A percentile compares a stretch with the other conserved stretches of the same genome.
Evolutionary conservation across 2,888 invertebrate species (phyloP).

Genomic region (Protonemura montana): DNA sequence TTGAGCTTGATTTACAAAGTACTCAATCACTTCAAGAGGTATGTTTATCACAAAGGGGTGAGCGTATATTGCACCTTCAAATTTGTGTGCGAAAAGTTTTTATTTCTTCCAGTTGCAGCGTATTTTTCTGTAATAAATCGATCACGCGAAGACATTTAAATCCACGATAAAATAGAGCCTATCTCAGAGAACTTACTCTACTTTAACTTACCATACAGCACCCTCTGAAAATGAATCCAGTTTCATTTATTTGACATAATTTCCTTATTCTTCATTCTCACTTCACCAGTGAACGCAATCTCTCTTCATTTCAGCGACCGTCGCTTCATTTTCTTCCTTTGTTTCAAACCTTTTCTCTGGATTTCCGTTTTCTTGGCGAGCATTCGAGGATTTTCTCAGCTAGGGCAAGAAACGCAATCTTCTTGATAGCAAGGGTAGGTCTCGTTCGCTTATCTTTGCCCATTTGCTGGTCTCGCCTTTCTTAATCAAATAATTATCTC

Average conservation of each 20-base stretch:
- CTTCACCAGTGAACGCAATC: constrained; percentile 25
- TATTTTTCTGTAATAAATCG: constrained; percentile 36
- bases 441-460: neutral
- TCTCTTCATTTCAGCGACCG: constrained; percentile 34
- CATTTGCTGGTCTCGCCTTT: constrained; percentile 21
- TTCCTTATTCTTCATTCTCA: constrained; percentile 40
- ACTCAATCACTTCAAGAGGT: neutral
- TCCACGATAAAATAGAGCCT: constrained; percentile 36
- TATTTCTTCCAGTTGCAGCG: neutral
- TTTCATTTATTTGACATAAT: constrained; percentile 38
- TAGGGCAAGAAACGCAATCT: neutral
- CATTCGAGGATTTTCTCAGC: constrained; percentile 8
- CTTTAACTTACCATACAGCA: neutral
- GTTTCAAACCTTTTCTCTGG: constrained; percentile 1
- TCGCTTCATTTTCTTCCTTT: constrained; percentile 19
- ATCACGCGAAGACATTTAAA: constrained; percentile 24
- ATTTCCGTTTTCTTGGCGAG: constrained; percentile 29
- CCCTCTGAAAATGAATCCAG: constrained; percentile 22
- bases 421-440: neutral
- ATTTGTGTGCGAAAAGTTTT: constrained; percentile 17
- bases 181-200: constrained; percentile 2
- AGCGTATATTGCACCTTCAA: constrained; percentile 23
- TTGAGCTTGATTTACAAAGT: constrained; percentile 1
- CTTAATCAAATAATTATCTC: constrained; percentile 40
- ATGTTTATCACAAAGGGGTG: constrained; percentile 21